These are phyloP conservation scores for Pogonocherus hispidulus DNA, from an alignment of 2,888 invertebrate genomes.

Conservation along the genomic window DNA sequence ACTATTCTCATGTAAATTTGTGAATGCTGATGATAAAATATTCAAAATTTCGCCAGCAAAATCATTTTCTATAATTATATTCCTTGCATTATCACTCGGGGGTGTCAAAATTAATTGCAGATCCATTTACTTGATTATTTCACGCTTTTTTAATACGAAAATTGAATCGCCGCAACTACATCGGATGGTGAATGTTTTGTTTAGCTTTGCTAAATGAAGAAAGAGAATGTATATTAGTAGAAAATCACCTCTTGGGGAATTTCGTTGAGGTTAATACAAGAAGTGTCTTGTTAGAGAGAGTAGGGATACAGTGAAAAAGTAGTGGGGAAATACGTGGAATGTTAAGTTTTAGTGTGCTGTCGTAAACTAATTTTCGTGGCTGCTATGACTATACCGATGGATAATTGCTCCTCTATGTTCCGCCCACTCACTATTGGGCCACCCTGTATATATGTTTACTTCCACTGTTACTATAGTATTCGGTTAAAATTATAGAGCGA, in stretches of 20 bases:
- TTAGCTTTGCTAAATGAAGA: not conserved
- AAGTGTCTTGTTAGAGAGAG: not conserved
- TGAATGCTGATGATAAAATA: not conserved
- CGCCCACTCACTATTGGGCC: too few relatives aligned
- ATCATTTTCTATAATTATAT: not conserved
- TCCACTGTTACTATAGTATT: too few relatives aligned
- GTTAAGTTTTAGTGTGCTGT: too few relatives aligned
- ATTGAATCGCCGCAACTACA: not conserved
- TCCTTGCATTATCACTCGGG: not conserved
- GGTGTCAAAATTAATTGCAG: not conserved
- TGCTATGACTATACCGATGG: too few relatives aligned
- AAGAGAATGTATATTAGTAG: conserved; percentile 7
- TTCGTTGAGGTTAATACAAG: not conserved
- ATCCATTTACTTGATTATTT: not conserved
- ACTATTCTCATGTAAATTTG: not conserved
- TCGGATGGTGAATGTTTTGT: not conserved
- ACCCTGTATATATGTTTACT: too few relatives aligned
- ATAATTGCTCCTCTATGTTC: too few relatives aligned
- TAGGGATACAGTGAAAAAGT: not conserved
- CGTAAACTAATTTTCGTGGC: too few relatives aligned
- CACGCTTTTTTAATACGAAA: not conserved
- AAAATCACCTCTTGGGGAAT: conserved; percentile 3
- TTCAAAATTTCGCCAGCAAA: not conserved
- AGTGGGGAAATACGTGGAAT: too few relatives aligned
- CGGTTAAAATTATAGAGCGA: too few relatives aligned